Evolutionary conservation across 53 echinoderm and acorn worm species (phyloP).

Genomic region (Paelopatides confundens): DNA sequence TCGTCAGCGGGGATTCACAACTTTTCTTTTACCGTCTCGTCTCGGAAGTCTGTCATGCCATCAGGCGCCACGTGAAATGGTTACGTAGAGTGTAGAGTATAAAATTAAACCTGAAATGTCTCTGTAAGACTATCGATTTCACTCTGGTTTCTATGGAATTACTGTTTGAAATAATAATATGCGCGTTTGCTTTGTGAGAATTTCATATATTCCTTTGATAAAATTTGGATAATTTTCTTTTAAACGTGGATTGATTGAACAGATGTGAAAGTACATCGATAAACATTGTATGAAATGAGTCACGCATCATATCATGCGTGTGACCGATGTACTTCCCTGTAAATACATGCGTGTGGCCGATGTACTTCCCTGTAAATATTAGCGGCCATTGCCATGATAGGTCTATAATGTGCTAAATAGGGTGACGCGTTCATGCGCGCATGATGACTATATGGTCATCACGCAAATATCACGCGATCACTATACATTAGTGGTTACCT

Average conservation of each 20-base stretch:
- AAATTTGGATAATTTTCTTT: conserved; percentile 1
- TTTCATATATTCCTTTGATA: background rate
- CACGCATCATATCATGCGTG: conserved; percentile 6
- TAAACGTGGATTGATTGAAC: background rate
- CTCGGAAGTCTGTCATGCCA: background rate
- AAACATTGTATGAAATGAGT: background rate
- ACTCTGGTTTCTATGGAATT: background rate
- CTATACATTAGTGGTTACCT: too few species aligned
- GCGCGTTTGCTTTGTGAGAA: conserved; percentile 5
- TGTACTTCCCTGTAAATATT: too few species aligned
- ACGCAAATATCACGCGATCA: too few species aligned
- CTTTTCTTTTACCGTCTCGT: background rate
- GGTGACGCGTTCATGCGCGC: too few species aligned
- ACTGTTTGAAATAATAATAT: background rate
- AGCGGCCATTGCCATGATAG: too few species aligned
- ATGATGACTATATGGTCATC: too few species aligned
- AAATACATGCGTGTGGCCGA: too few species aligned
- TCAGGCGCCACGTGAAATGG: conserved; percentile 13
- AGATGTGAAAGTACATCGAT: background rate
- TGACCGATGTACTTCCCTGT: too few species aligned
- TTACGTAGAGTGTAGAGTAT: background rate
- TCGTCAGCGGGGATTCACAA: conserved; percentile 22
- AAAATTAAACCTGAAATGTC: background rate
- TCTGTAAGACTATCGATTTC: conserved; percentile 19
- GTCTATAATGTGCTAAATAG: too few species aligned